phyloP scores from a whole-genome alignment of 2,888 invertebrate genomes.

The Dione vanillae region DNA sequence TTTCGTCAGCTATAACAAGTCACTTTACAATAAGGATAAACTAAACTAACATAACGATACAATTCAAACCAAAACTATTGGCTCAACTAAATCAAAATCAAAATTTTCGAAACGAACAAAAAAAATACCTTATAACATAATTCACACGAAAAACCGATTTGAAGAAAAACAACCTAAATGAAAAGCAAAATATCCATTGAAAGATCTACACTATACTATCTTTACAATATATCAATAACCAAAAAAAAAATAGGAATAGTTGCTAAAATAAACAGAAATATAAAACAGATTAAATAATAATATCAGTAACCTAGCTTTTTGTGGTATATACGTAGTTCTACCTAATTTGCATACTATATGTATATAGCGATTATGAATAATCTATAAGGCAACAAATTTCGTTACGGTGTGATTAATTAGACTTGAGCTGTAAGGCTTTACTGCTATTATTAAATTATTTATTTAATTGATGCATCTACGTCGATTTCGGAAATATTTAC shows the following conservation, averaged over 20 bases:
- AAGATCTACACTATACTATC: not conserved
- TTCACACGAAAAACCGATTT: slow-evolving; percentile 20
- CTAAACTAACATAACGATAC: slow-evolving; percentile 54
- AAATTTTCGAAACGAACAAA: slow-evolving; percentile 10
- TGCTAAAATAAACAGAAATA: not conserved
- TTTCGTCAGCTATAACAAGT: slow-evolving; percentile 63
- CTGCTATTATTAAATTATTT: not conserved
- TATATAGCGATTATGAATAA: not conserved
- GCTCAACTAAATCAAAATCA: slow-evolving; percentile 49
- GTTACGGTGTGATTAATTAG: not conserved
- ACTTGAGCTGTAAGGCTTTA: not conserved
- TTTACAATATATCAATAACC: not conserved
- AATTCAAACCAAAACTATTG: slow-evolving; percentile 63
- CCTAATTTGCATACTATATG: not conserved
- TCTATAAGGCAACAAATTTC: slow-evolving; percentile 17
- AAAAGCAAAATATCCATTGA: not conserved
- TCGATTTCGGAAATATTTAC: too few species aligned
- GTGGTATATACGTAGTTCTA: slow-evolving; percentile 10
- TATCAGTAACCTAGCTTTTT: not conserved
- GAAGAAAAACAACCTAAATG: not conserved
- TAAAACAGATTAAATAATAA: slow-evolving; percentile 8
- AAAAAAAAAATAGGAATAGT: not conserved
- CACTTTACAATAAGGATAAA: slow-evolving; percentile 47
- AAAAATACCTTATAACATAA: not conserved
- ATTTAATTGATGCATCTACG: not conserved